phyloP scores from a whole-genome alignment of 2,888 invertebrate genomes.

The Parnassius apollo region DNA sequence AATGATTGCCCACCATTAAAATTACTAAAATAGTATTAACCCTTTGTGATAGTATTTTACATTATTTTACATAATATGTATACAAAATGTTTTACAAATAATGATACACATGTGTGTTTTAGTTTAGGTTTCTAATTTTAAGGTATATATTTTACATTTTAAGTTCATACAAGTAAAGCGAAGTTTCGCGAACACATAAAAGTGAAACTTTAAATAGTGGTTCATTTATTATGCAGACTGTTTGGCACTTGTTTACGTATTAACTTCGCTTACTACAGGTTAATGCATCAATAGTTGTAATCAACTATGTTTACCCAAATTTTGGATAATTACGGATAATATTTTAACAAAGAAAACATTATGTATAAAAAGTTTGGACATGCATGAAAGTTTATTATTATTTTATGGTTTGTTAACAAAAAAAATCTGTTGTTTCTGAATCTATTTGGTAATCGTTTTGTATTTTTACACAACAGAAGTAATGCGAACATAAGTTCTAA shows the following conservation, averaged over 20 bases:
- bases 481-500: too few relatives aligned
- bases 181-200: too few relatives aligned
- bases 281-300: not conserved
- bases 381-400: too few relatives aligned
- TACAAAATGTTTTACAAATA: not conserved
- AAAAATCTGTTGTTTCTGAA: too few relatives aligned
- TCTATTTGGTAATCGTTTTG: too few relatives aligned
- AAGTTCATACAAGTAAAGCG: not conserved
- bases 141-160: not conserved
- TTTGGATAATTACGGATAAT: not conserved
- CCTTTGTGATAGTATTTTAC: slow-evolving; percentile 24
- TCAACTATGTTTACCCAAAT: not conserved
- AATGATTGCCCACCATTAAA: slow-evolving; percentile 17
- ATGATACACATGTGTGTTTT: not conserved
- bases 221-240: not conserved
- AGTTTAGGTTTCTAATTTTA: not conserved
- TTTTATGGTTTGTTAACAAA: too few relatives aligned
- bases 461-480: too few relatives aligned
- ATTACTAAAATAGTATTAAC: too few relatives aligned
- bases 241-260: not conserved
- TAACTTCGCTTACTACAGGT: not conserved
- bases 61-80: too few relatives aligned
- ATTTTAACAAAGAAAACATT: too few relatives aligned
- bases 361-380: too few relatives aligned
- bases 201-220: too few relatives aligned